Evolutionary conservation across 2,113 vertebrate species (phyloP).

Genomic region (Cinclus mexicanus): DNA sequence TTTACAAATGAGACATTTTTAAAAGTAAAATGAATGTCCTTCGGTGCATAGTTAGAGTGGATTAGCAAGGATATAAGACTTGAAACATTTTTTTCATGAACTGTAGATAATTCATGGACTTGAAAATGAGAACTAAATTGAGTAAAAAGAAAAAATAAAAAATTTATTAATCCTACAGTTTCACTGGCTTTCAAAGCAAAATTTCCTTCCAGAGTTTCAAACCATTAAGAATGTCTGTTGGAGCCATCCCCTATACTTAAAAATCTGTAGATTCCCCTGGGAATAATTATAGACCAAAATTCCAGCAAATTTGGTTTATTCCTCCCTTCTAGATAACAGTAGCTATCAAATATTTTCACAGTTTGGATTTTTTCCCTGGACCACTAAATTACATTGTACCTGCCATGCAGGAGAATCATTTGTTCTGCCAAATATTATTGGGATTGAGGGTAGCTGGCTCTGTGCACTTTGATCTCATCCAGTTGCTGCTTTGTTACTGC

Average conservation of each 20-base stretch:
- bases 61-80: neutral
- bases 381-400: constrained; percentile 72
- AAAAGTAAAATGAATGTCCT: neutral
- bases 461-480: constrained; percentile 72
- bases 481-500: constrained; percentile 75
- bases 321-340: constrained; percentile 68
- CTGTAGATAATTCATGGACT: neutral
- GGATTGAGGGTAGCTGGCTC: constrained; percentile 75
- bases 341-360: constrained; percentile 81
- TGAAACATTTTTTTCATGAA: neutral
- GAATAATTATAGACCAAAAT: neutral
- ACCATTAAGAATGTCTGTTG: neutral
- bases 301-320: neutral
- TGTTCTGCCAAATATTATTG: constrained; percentile 73
- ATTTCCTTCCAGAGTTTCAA: neutral
- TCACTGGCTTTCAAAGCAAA: neutral
- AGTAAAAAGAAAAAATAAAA: constrained; percentile 10
- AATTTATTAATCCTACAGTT: neutral
- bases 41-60: neutral
- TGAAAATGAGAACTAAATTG: constrained; percentile 14
- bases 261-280: neutral
- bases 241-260: neutral
- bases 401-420: constrained; percentile 76
- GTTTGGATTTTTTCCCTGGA: constrained; percentile 84
- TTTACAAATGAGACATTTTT: neutral